These are phyloP conservation scores for Catharus bicknelli DNA, from an alignment of 2,113 vertebrate genomes.

Conservation along the genomic window DNA sequence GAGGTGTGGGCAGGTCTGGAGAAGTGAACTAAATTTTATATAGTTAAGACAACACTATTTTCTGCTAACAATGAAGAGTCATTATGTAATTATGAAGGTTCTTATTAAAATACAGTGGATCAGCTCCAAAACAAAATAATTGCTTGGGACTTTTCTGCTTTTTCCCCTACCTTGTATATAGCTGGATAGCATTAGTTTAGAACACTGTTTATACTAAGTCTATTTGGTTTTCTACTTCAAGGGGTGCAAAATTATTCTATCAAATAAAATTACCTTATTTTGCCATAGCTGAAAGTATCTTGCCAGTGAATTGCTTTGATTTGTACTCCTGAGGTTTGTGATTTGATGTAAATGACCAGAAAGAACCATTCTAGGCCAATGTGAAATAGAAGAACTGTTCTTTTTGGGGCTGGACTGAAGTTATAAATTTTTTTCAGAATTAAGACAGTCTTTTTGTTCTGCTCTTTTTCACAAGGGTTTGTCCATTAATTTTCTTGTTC, in stretches of 20 bases:
- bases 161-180: not conserved
- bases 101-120: conserved; percentile 6
- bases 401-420: not conserved
- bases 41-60: not conserved
- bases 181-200: not conserved
- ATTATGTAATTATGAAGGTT: not conserved
- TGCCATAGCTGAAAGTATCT: not conserved
- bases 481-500: not conserved
- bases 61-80: not conserved
- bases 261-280: not conserved
- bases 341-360: not conserved
- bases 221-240: not conserved
- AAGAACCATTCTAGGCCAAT: not conserved
- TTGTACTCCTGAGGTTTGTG: not conserved
- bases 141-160: not conserved
- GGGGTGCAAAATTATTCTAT: not conserved
- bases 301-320: not conserved
- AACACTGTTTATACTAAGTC: not conserved
- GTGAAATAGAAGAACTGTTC: not conserved
- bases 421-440: not conserved
- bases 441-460: not conserved
- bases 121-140: not conserved
- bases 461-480: not conserved
- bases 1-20: not conserved
- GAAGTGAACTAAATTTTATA: not conserved